Evolutionary conservation across 2,113 vertebrate genomes (phyloP).

Genomic region (Indri indri): DNA sequence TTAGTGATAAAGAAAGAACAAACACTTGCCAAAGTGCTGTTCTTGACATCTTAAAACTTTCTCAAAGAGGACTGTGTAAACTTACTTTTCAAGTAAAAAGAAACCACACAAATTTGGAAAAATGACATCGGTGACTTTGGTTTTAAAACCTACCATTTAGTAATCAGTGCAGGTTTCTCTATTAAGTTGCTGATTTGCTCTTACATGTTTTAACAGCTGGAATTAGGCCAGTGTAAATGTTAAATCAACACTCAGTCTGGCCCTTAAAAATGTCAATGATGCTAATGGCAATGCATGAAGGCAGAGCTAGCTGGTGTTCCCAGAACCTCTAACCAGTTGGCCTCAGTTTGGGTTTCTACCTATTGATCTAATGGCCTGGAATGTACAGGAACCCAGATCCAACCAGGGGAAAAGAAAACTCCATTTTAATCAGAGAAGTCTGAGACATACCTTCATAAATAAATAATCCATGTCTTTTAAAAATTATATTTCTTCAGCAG

Average conservation of each 20-base stretch:
- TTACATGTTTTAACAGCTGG: background rate
- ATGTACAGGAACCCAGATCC: background rate
- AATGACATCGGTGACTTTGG: background rate
- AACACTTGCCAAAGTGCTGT: background rate
- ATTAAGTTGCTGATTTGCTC: background rate
- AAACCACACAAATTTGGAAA: background rate
- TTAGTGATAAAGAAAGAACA: constrained; percentile 15
- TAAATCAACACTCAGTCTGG: constrained; percentile 24
- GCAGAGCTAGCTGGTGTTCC: background rate
- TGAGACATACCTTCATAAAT: constrained; percentile 31
- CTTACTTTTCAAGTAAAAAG: background rate
- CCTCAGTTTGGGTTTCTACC: background rate
- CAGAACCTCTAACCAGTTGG: background rate
- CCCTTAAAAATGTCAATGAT: constrained; percentile 42
- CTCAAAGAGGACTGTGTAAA: background rate
- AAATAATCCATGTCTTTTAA: constrained; percentile 12
- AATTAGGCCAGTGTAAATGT: constrained; percentile 1
- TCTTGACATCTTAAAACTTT: background rate
- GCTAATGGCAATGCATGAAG: background rate
- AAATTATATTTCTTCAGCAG: background rate
- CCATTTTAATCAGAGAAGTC: background rate
- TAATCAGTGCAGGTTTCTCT: background rate
- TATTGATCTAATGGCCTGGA: background rate
- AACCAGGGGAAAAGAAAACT: background rate
- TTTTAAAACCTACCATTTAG: constrained; percentile 33